Conservation (phyloP, 2,113 vertebrate genomes). For the Perca fluviatilis region DNA sequence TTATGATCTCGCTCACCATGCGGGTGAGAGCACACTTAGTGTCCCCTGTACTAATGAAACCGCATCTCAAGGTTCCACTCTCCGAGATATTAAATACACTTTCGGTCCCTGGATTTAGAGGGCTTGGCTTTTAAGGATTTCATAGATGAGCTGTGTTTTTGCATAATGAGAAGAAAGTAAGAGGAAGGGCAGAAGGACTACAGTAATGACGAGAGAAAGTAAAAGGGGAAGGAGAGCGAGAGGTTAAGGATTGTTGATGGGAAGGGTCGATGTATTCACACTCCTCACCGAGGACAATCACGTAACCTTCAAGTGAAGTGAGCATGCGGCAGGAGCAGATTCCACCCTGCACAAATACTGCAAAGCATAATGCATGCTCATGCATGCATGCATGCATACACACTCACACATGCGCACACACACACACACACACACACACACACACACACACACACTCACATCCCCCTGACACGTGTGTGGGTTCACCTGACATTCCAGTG, state of each 20-base stretch:
- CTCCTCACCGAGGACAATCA: conserved; percentile 43
- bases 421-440: neutral
- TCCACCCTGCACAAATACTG: neutral
- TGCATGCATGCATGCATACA: neutral
- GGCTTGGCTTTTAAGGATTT: conserved; percentile 23
- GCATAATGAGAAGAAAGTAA: conserved; percentile 27
- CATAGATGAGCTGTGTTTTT: conserved; percentile 29
- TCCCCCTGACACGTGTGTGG: conserved; percentile 4
- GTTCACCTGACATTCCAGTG: conserved; percentile 25
- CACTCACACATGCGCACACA: neutral
- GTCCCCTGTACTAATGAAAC: conserved; percentile 7
- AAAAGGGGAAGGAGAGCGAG: neutral
- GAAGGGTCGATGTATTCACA: conserved; percentile 34
- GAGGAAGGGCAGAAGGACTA: conserved; percentile 7
- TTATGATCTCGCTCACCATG: conserved; percentile 15
- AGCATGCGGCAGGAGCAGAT: conserved; percentile 19
- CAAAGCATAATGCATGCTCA: neutral
- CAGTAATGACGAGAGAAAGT: neutral
- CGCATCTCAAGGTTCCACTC: conserved; percentile 24
- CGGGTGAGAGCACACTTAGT: conserved; percentile 13
- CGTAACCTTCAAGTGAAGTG: conserved; percentile 61
- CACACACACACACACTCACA: neutral
- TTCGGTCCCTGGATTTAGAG: neutral
- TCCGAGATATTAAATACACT: neutral
- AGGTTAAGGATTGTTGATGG: conserved; percentile 15